Conservation (phyloP, 2,888 invertebrate genomes). For the Yponomeuta malinellus region DNA sequence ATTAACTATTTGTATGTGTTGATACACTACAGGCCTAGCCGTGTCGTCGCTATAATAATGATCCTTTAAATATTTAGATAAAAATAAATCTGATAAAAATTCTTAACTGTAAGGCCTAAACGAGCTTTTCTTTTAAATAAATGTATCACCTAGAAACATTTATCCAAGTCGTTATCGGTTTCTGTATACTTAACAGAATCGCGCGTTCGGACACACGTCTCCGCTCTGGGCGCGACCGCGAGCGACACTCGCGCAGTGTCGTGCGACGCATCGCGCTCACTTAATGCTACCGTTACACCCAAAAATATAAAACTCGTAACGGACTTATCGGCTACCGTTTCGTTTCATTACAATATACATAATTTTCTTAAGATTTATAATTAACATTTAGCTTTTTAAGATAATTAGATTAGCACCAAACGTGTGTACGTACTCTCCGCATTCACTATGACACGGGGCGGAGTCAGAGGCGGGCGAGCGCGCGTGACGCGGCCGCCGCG, state of each 20-base stretch:
- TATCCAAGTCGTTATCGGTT: conserved; percentile 3
- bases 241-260: background rate
- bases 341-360: conserved; percentile 19
- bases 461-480: conserved; percentile 47
- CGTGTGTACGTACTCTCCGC: conserved; percentile 25
- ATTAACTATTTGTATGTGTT: conserved; percentile 10
- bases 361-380: conserved; percentile 21
- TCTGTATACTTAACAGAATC: background rate
- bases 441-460: conserved; percentile 19
- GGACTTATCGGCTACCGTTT: conserved; percentile 16
- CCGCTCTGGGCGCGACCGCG: background rate
- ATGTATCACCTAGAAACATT: conserved; percentile 17
- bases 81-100: conserved; percentile 20
- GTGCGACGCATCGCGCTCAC: background rate
- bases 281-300: conserved; percentile 18
- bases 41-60: too few relatives aligned
- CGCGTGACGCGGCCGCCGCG: conserved; percentile 47
- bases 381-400: conserved; percentile 16
- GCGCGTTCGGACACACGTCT: too few relatives aligned
- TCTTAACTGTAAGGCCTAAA: conserved; percentile 20
- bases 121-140: conserved; percentile 15
- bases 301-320: conserved; percentile 21
- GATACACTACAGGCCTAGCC: too few relatives aligned
- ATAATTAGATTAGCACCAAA: conserved; percentile 29
- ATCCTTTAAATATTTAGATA: conserved; percentile 13